Evolutionary conservation across 2,888 invertebrate genomes (phyloP).

Genomic region (Automeris io): DNA sequence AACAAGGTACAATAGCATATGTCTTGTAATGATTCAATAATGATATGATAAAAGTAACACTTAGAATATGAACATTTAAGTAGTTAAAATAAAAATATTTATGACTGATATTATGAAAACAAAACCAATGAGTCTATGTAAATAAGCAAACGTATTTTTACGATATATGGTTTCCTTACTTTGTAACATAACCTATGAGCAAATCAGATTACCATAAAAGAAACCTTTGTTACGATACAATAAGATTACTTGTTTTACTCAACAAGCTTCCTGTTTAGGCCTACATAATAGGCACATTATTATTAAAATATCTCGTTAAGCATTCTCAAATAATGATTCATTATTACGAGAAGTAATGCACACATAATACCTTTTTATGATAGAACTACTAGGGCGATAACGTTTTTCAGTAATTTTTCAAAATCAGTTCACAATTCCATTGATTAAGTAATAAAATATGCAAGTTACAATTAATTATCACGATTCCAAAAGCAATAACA

Average conservation of each 20-base stretch:
- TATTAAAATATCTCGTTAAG: slow-evolving; percentile 50
- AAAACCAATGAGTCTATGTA: slow-evolving; percentile 1
- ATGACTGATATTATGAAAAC: too few relatives aligned
- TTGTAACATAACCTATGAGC: slow-evolving; percentile 34
- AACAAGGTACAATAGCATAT: too few relatives aligned
- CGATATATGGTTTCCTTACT: slow-evolving; percentile 34
- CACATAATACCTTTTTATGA: slow-evolving; percentile 38
- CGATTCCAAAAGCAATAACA: slow-evolving; percentile 55
- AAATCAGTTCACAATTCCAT: slow-evolving; percentile 40
- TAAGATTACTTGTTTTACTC: slow-evolving; percentile 22
- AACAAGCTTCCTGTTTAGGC: slow-evolving; percentile 47
- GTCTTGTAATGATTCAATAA: too few relatives aligned
- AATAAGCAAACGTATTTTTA: too few relatives aligned
- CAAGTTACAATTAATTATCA: slow-evolving; percentile 34
- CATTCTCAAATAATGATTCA: slow-evolving; percentile 71
- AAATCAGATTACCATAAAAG: slow-evolving; percentile 29
- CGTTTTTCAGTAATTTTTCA: slow-evolving; percentile 20
- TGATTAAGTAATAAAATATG: slow-evolving; percentile 40
- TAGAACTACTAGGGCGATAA: slow-evolving; percentile 24
- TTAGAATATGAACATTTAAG: too few relatives aligned
- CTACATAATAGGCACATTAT: slow-evolving; percentile 42
- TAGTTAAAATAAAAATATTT: too few relatives aligned
- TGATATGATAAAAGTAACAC: too few relatives aligned
- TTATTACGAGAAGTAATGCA: slow-evolving; percentile 38
- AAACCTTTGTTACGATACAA: slow-evolving; percentile 15